phyloP scores from a whole-genome alignment of 2,888 invertebrate species.

The Coelogynopora nodosa region DNA sequence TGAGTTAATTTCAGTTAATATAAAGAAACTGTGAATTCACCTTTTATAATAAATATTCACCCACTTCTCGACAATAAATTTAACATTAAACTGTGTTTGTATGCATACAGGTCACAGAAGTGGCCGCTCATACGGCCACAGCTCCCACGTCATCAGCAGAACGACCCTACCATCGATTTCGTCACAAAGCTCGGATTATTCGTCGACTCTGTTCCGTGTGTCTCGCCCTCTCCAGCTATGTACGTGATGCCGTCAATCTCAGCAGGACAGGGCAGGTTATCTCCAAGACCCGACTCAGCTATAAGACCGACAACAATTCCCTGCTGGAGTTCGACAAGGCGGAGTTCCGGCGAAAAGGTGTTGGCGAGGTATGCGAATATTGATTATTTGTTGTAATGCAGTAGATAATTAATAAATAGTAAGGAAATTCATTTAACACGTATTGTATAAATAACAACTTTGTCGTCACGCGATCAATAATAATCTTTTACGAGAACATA shows the following conservation, averaged over 20 bases:
- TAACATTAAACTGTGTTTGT: too few species aligned
- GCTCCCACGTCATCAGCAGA: neutral
- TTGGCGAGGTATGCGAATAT: neutral
- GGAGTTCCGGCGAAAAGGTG: neutral
- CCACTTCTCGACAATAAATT: too few species aligned
- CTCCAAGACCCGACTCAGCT: neutral
- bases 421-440: too few species aligned
- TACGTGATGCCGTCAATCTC: neutral
- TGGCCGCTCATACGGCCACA: too few species aligned
- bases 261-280: neutral
- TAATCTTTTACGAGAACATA: too few species aligned
- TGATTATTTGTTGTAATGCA: neutral
- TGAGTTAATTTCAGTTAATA: too few species aligned
- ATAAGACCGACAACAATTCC: neutral
- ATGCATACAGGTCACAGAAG: too few species aligned
- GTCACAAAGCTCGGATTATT: slow-evolving; percentile 20
- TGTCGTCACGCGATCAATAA: too few species aligned
- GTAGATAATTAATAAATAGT: too few species aligned
- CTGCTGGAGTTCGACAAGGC: slow-evolving; percentile 15
- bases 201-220: slow-evolving; percentile 32
- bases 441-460: too few species aligned
- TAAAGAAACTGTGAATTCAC: too few species aligned
- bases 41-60: too few species aligned
- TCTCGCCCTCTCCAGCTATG: slow-evolving; percentile 16
- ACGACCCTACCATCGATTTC: neutral